phyloP scores from a whole-genome alignment of 1,140 invertebrate species.

The Tribolium madens region DNA sequence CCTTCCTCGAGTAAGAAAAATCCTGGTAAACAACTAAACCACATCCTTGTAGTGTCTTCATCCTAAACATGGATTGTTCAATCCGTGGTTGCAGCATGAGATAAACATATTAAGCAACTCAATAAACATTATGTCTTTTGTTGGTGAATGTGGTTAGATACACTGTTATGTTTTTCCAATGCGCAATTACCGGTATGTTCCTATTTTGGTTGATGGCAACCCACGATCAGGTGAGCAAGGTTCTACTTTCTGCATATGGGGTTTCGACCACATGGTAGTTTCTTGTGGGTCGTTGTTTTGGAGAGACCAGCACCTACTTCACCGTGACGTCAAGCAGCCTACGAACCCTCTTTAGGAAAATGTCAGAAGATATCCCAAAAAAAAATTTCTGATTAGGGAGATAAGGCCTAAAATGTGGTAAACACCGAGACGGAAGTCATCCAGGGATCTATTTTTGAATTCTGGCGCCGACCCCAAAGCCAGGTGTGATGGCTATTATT shows the following conservation, averaged over 20 bases:
- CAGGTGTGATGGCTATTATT: conserved; percentile 17
- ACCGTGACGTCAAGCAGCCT: conserved; percentile 42
- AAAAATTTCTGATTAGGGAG: neutral
- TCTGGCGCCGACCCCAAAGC: conserved; percentile 2
- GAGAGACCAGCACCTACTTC: conserved; percentile 41
- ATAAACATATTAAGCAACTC: conserved; percentile 24
- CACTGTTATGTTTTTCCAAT: conserved; percentile 10
- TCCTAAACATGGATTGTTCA: neutral
- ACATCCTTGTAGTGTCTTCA: neutral
- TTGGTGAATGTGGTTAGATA: neutral
- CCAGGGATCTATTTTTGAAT: conserved; percentile 17
- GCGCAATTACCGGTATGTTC: conserved; percentile 18
- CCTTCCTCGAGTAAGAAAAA: neutral
- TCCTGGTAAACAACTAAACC: neutral
- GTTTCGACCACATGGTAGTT: conserved; percentile 39
- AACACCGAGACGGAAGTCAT: neutral
- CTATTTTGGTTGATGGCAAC: conserved; percentile 27
- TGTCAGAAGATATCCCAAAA: neutral
- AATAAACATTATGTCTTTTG: neutral
- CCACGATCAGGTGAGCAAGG: conserved; percentile 33
- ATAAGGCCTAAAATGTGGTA: neutral
- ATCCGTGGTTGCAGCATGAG: neutral
- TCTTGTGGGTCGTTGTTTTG: conserved; percentile 45
- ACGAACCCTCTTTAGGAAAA: conserved; percentile 24
- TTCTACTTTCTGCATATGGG: conserved; percentile 29